Evolutionary conservation across 2,113 vertebrate species (phyloP).

Genomic region (Megatriorchis doriae): DNA sequence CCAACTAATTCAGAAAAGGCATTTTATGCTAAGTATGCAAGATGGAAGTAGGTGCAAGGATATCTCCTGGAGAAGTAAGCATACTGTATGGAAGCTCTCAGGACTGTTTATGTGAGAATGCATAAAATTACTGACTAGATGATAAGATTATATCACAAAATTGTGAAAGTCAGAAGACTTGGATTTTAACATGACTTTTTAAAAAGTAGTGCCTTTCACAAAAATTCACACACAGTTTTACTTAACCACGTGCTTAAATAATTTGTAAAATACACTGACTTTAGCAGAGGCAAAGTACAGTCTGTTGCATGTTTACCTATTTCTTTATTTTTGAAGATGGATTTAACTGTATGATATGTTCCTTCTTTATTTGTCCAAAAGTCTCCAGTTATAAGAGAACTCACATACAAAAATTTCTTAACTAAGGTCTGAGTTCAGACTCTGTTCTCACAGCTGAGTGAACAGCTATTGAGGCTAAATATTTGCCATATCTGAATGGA

Average conservation of each 20-base stretch:
- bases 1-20: background rate
- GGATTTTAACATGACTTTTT: background rate
- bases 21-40: background rate
- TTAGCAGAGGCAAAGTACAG: background rate
- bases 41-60: background rate
- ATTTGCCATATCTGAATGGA: conserved; percentile 33
- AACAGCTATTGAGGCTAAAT: conserved; percentile 35
- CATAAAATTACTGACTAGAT: background rate
- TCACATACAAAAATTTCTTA: background rate
- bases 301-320: background rate
- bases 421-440: conserved; percentile 1
- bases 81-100: background rate
- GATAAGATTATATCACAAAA: background rate
- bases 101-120: background rate
- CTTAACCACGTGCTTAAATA: background rate
- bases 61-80: background rate
- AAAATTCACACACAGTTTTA: background rate
- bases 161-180: background rate
- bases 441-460: conserved; percentile 33
- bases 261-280: background rate
- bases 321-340: background rate
- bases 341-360: background rate
- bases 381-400: background rate
- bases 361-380: background rate
- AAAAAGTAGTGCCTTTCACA: background rate